Base-by-base conservation (phyloP, 2,888 invertebrate genomes). In the Mallateleia sp. region DNA sequence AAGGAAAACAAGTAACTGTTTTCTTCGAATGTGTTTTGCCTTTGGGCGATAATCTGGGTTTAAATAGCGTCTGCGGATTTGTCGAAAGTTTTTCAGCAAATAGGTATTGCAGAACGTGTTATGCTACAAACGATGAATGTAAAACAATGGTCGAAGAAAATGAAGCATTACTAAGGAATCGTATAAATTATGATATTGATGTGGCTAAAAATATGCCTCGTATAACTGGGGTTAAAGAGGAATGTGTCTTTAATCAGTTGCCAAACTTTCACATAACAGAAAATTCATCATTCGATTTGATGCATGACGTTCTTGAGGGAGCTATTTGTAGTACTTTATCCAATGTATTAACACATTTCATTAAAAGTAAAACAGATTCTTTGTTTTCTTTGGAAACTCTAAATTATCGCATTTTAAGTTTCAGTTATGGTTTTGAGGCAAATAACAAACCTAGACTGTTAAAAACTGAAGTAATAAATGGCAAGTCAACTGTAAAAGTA, bases 61-160 rank as follows among this genome's bases (percentile, higher is more conserved):
- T 84, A 0, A 89, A 89, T 32, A 32, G 50, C 71, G 64, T 50
- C n/a, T 82, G 82, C 45, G 85, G 83, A 0, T 87, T 87, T 50
- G 56, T 60, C 0, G 77, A 79, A 56, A 58, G 82, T 32, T 89
- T 89, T 38, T 3, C 1, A 11, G 80, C 72, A 11, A 50, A 56
- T 22, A 62, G n/a, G 28, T 85, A 79, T 47, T 88, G 85, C 28
- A 47, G 80, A 64, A 64, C 83, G 56, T 88, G 88, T 60, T 72
- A 8, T 34, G 69, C 74, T n/a, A n/a, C n/a, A n/a, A n/a, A n/a
- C n/a, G n/a, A n/a, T n/a, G 47, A 77, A 45, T 81, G 74, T 34
- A 42, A 85, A 72, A 75, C 9, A 1, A 78, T 83, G 77, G 62
- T 14, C 2, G 56, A 62, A 47, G 83, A 79, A 69, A 32, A 54